These are phyloP conservation scores for Drosophila santomea DNA, from an alignment of 1,140 invertebrate genomes.

Conservation along the genomic window DNA sequence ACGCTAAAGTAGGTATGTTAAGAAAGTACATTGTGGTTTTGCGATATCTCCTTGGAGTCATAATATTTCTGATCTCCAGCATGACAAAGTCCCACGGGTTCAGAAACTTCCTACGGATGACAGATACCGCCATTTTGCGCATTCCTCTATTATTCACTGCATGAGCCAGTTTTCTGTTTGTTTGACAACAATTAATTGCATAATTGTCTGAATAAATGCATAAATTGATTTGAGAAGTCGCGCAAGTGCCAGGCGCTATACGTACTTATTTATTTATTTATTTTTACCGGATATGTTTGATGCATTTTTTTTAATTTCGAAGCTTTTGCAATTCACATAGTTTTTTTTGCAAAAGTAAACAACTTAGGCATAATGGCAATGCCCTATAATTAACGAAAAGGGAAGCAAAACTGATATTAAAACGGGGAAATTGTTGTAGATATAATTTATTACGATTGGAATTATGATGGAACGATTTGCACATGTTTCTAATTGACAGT, in stretches of 20 bases:
- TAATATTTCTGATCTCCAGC: not conserved
- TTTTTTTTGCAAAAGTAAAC: slow-evolving; percentile 28
- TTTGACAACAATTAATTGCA: slow-evolving; percentile 76
- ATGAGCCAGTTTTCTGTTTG: slow-evolving; percentile 64
- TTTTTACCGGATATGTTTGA: slow-evolving; percentile 63
- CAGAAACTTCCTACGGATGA: slow-evolving; percentile 53
- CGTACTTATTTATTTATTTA: slow-evolving; percentile 52
- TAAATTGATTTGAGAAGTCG: slow-evolving; percentile 63
- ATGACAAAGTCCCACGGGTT: slow-evolving; percentile 24
- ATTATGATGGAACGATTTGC: slow-evolving; percentile 4
- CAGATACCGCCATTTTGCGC: slow-evolving; percentile 64
- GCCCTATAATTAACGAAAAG: slow-evolving; percentile 40
- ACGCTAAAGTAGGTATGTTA: too few relatives aligned
- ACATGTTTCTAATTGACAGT: too few relatives aligned
- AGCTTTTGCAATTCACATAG: slow-evolving; percentile 4
- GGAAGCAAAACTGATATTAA: slow-evolving; percentile 16
- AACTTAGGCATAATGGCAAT: slow-evolving; percentile 23
- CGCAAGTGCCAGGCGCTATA: slow-evolving; percentile 21
- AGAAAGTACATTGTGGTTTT: not conserved
- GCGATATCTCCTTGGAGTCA: not conserved
- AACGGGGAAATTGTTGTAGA: slow-evolving; percentile 11
- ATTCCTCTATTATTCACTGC: slow-evolving; percentile 53
- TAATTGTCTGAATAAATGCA: slow-evolving; percentile 75
- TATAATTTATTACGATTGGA: not conserved
- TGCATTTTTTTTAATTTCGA: slow-evolving; percentile 26